Evolutionary conservation across 2,888 invertebrate species (phyloP), one percentile per base, ranked within the genome.

Genomic region (Habroteleia sp.): DNA sequence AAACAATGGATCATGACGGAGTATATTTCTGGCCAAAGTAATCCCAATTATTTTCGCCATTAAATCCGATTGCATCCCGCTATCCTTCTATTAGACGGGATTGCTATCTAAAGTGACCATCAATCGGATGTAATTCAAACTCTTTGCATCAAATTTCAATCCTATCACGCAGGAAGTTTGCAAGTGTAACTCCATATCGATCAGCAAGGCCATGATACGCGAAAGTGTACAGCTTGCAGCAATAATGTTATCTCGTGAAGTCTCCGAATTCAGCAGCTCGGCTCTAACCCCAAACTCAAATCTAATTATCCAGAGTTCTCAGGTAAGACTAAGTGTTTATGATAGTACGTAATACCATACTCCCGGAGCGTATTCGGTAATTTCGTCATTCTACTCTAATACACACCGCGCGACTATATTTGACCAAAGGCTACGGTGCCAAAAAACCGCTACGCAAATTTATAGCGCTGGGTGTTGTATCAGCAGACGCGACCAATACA

Each of bases 191-290:
- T 69, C 7, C 20, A 27, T 62, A 74, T 74, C 68, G 74, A 74
- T 74, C 62, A 16, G 23, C 39, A 13, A 3, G 7, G 31, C 31
- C 48, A 46, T 50, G 50, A 63, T 63, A 35, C 20, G 56, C 56
- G 74, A 66, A 74, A 73, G 52, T 65, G 63, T 72, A 72, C 72
- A 66, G 73, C 65, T 73, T 66, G 65, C 65, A 46, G 73, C 60
- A 60, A 44, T 68, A 74, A 63, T 58, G 69, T 63, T 74, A 74
- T 74, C 63, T 50, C 63, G 63, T 74, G 69, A 74, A 63, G 74
- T 69, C 63, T 39, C 58, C 41, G 62, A 46, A 58, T 66, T 48
- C 46, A 35, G 56, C 42, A 54, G 65, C 58, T 52, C 42, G 44
- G 25, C 50, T 42, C 42, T 46, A 68, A 63, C 69, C 58, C 44